Evolutionary conservation across 2,113 vertebrate species (phyloP).

Genomic region (Hydrolagus affinis): DNA sequence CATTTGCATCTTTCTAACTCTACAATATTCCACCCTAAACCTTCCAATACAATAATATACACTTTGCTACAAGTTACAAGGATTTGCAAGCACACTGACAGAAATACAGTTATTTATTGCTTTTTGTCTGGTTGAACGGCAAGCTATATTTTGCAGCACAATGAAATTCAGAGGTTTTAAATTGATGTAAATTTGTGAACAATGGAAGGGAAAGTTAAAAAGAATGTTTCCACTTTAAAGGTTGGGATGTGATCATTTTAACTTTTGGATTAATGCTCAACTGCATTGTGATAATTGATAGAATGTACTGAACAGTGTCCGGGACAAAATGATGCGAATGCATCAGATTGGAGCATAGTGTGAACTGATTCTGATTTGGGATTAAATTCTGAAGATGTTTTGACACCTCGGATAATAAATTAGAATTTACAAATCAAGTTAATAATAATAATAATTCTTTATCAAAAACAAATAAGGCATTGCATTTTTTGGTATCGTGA

Average conservation of each 20-base stretch:
- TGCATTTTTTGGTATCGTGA: neutral
- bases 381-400: slow-evolving; percentile 1
- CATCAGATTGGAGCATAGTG: neutral
- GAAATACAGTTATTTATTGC: neutral
- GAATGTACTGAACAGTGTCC: neutral
- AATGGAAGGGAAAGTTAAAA: neutral
- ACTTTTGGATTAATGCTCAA: neutral
- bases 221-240: neutral
- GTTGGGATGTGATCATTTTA: neutral
- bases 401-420: slow-evolving; percentile 17
- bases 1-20: too few relatives aligned
- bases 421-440: neutral
- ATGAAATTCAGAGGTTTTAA: neutral
- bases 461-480: neutral
- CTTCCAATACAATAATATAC: too few relatives aligned
- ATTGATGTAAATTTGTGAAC: neutral
- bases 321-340: too few relatives aligned
- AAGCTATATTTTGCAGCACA: neutral
- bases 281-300: neutral
- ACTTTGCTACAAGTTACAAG: too few relatives aligned
- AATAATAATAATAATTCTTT: neutral
- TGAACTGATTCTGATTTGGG: neutral
- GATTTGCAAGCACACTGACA: too few relatives aligned
- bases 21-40: too few relatives aligned
- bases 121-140: neutral